Base-by-base conservation (phyloP, 1,140 invertebrate genomes). In the Lepidurus packardi region DNA sequence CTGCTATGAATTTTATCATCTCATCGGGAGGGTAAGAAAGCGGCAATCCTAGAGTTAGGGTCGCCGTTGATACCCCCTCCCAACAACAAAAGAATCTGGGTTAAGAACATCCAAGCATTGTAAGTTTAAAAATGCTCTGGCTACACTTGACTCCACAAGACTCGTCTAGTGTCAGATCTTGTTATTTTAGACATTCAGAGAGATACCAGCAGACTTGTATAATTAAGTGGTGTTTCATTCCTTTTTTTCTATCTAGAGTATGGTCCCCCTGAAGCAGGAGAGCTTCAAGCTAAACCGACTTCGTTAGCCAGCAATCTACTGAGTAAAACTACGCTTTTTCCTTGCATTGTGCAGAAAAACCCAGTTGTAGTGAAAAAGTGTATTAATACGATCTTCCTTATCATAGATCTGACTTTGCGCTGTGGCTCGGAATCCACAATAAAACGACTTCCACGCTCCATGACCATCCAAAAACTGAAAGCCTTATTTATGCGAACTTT, bases 401-500 rank as follows among this genome's bases (percentile, higher is more conserved):
- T 73, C 43, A 13, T 73, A 77, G 47, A 21, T 73, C 73, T 82
- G 88, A 87, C 82, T 85, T 93, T 25, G 88, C 87, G 77, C 86
- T 93, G 88, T 8, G 85, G 42, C 41, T 44, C 44, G 34, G 75
- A 24, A 74, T 76, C 34, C 73, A 73, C 91, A 78, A 89, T 88
- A 79, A 93, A 92, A 83, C 92, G 91, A 84, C 85, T 94, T 81
- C 87, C 92, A 77, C 89, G 89, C 6, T 90, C 91, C 77, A 94
- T 96, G 89, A 89, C 90, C 34, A 90, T 96, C 44, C 92, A 94
- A 83, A 94, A 94, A 85, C 85, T 97, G 75, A 90, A 90, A 80
- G 89, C 90, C 81, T 84, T 95, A 78, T 87, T 89, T 3, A 90
- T 92, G 82, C 88, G 90, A 83, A 83, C 93, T 75, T 94, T 92